Percentiles rank a stretch among this genome's conserved stretches.
phyloP scores from a whole-genome alignment of 2,113 vertebrate genomes.

The Oreochromis spilurus region DNA sequence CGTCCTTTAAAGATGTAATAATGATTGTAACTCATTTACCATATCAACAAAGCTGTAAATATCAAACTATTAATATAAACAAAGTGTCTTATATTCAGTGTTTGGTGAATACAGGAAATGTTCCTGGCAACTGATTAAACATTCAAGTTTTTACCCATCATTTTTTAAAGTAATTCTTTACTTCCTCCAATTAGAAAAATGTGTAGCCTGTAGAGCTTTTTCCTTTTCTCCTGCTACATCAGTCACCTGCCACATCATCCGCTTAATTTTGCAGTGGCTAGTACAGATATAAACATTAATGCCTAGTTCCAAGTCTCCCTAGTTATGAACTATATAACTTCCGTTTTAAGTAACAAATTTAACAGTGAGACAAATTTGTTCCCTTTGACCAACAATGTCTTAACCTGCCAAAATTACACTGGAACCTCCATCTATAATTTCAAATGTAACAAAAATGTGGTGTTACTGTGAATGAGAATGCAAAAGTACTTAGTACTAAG shows the following conservation, averaged over 20 bases:
- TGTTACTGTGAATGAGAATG: neutral
- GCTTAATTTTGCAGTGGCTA: neutral
- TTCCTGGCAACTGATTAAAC: neutral
- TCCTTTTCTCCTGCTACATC: neutral
- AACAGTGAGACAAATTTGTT: neutral
- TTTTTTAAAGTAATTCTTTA: neutral
- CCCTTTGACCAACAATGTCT: neutral
- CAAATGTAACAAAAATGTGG: neutral
- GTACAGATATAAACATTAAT: neutral
- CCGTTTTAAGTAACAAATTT: neutral
- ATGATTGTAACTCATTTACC: neutral
- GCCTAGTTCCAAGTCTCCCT: neutral
- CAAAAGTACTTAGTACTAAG: neutral
- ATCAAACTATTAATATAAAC: neutral
- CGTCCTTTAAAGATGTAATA: slow-evolving; percentile 75
- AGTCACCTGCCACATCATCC: neutral
- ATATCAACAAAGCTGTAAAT: neutral
- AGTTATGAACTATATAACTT: neutral
- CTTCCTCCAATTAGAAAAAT: neutral
- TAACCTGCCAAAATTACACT: neutral
- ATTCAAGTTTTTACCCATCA: neutral
- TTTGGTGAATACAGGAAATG: neutral
- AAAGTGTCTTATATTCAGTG: neutral
- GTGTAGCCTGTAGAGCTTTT: neutral
- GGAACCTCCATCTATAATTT: neutral